Evolutionary conservation across 37 sponge, comb jelly and placozoan genomes (phyloP), one percentile per base, ranked within the genome.

Genomic region (Dysidea cf. avara): DNA sequence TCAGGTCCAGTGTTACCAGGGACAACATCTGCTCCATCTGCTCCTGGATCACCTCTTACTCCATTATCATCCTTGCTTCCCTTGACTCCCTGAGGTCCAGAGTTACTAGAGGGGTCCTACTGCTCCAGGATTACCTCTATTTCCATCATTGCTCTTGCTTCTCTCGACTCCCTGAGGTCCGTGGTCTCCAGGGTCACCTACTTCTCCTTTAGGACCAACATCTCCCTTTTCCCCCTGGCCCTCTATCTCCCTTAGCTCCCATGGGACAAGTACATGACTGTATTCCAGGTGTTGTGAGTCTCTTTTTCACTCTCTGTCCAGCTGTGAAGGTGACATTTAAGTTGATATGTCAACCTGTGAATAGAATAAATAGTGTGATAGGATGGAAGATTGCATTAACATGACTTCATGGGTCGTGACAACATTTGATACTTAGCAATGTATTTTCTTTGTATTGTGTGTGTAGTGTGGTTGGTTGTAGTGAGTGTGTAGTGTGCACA

Each of bases 31-130:
- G 25, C 34, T 31, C 70, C 70, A 49, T 6, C 5, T 25, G 70
- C 52, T 39, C 72, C 72, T 53, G 29, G 58, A n/a, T 32, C 3
- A 5, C 72, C 72, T 47, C 33, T 29, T 30, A 36, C 20, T 5
- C 72, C 72, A n/a, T n/a, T 12, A 56, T 56, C 58, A 56, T 12
- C 58, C 58, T 14, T 29, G 26, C 58, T 29, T 12, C 26, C 58
- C 22, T 29, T 12, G 26, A 28, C 58, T 28, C 72, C 72, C n/a
- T 71, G 70, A 22, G 70, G 51, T 48, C 72, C 72, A 28, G 28
- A 2, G 6, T 53, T n/a, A 53, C 72, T 57, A 11, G 50, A 2
- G 13, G 37, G 28, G 35, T n/a, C n/a, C n/a, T n/a, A n/a, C n/a
- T n/a, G n/a, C n/a, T n/a, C n/a, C n/a, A n/a, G n/a, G n/a, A n/a